Conservation (phyloP, 2,113 vertebrate genomes). For the Leiothrix lutea region DNA sequence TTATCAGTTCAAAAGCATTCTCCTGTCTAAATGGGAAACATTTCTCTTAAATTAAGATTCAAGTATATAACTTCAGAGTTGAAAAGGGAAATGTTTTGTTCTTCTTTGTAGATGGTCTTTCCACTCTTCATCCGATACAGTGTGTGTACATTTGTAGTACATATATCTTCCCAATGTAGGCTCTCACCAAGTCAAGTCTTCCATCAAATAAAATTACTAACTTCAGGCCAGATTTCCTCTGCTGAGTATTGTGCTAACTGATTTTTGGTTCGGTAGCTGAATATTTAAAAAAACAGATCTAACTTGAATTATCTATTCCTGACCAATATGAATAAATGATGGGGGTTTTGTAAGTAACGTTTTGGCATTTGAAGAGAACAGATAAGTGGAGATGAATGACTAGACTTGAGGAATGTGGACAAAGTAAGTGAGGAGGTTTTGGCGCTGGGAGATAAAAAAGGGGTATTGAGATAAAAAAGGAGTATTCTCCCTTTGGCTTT, state of each 20-base stretch:
- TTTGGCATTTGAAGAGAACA: neutral
- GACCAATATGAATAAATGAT: neutral
- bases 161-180: neutral
- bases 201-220: neutral
- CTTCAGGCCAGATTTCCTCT: neutral
- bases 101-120: neutral
- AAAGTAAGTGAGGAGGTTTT: neutral
- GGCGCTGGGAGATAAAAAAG: neutral
- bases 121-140: neutral
- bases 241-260: neutral
- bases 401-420: neutral
- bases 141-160: neutral
- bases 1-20: conserved; percentile 62
- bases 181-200: neutral
- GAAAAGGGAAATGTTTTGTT: conserved; percentile 52
- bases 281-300: neutral
- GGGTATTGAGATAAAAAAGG: neutral
- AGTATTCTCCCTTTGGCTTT: neutral
- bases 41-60: conserved; percentile 13
- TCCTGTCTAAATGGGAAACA: conserved; percentile 49
- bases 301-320: neutral
- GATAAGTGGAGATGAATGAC: neutral
- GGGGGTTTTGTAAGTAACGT: neutral
- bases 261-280: neutral
- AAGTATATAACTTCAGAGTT: conserved; percentile 2